Percentiles rank a stretch among this genome's conserved stretches.
Evolutionary conservation across 1,140 invertebrate genomes (phyloP).

Genomic region (Aradophagus sp.): DNA sequence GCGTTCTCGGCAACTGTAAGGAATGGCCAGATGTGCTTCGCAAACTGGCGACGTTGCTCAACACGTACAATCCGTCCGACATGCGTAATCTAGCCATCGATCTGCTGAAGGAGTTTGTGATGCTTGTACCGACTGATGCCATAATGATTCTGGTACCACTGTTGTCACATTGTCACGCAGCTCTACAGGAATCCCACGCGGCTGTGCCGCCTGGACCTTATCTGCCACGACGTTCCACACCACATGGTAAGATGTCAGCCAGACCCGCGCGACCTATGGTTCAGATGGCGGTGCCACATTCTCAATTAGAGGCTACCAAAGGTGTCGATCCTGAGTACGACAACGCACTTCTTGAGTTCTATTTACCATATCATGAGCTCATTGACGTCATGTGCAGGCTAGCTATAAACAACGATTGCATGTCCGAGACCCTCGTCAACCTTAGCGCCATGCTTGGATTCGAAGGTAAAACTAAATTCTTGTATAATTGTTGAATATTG

Average conservation of each 20-base stretch:
- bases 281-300: conserved; percentile 89
- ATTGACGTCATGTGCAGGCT: conserved; percentile 92
- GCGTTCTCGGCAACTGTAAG: conserved; percentile 81
- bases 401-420: conserved; percentile 87
- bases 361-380: conserved; percentile 87
- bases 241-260: conserved; percentile 77
- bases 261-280: conserved; percentile 87
- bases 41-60: conserved; percentile 89
- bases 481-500: too few relatives aligned
- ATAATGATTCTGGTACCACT: conserved; percentile 88
- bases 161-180: conserved; percentile 87
- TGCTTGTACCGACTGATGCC: conserved; percentile 87
- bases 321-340: conserved; percentile 88
- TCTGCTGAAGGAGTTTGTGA: conserved; percentile 88
- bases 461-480: conserved; percentile 83
- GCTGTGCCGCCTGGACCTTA: conserved; percentile 83
- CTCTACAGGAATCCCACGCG: conserved; percentile 85
- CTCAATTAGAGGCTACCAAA: conserved; percentile 81
- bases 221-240: conserved; percentile 80
- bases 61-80: conserved; percentile 92
- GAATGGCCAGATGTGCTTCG: conserved; percentile 89
- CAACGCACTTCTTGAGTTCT: conserved; percentile 84
- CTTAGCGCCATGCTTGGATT: conserved; percentile 90
- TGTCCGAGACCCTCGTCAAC: conserved; percentile 86
- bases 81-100: conserved; percentile 87